These are phyloP conservation scores for Eupithecia abbreviata DNA, from an alignment of 2,888 invertebrate species.

Conservation along the genomic window DNA sequence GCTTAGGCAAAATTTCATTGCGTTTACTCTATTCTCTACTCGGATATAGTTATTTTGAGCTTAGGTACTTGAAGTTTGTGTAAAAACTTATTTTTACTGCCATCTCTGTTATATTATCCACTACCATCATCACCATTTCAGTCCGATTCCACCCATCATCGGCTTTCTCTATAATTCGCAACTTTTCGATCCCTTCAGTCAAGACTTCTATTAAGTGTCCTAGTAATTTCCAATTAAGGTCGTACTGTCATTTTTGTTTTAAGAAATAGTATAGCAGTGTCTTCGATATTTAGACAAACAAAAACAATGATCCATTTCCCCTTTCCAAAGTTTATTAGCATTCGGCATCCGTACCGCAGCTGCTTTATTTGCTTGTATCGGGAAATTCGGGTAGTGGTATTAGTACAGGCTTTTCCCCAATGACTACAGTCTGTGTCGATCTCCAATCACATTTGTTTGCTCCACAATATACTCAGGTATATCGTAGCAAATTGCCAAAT, in stretches of 20 bases:
- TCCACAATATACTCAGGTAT: slow-evolving; percentile 33
- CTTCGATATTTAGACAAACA: not conserved
- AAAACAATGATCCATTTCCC: slow-evolving; percentile 2
- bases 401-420: slow-evolving; percentile 29
- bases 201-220: too few species aligned
- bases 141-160: not conserved
- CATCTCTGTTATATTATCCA: not conserved
- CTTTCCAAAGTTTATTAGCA: slow-evolving; percentile 16
- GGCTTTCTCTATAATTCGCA: too few species aligned
- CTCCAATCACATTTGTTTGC: slow-evolving; percentile 39
- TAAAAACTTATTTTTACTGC: not conserved
- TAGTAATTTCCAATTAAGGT: too few species aligned
- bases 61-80: not conserved
- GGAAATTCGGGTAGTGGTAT: slow-evolving; percentile 20
- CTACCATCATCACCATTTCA: not conserved
- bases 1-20: not conserved
- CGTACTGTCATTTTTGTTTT: not conserved
- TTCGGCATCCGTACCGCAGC: slow-evolving; percentile 15
- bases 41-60: not conserved
- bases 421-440: slow-evolving; percentile 31
- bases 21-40: not conserved
- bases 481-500: slow-evolving; percentile 27
- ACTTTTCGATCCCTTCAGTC: too few species aligned
- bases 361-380: slow-evolving; percentile 24
- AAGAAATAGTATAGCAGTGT: not conserved